A percentile compares a stretch with the other conserved stretches of the same genome.
phyloP scores from a whole-genome alignment of 2,797 vertebrate species.

The Erethizon dorsatum region DNA sequence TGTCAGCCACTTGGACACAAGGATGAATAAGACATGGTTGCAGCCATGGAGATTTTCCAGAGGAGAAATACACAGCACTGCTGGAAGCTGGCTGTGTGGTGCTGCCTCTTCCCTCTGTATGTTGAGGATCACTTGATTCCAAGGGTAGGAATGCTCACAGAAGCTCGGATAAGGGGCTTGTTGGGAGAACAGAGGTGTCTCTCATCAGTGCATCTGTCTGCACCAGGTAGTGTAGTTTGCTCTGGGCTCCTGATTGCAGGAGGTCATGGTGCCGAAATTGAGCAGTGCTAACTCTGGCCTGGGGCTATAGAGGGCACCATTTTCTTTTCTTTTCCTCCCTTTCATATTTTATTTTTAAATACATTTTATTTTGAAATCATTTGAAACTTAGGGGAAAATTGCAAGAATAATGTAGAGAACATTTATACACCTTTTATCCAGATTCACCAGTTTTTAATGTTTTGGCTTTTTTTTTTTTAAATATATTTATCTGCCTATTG shows the following conservation, averaged over 20 bases:
- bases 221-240: not conserved
- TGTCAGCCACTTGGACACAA: not conserved
- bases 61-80: not conserved
- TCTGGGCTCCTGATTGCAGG: not conserved
- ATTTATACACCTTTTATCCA: not conserved
- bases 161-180: not conserved
- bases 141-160: conserved; percentile 15
- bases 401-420: conserved; percentile 53
- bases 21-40: not conserved
- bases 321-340: not conserved
- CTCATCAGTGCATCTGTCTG: not conserved
- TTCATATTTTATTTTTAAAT: conserved; percentile 22
- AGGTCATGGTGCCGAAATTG: not conserved
- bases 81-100: not conserved
- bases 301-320: not conserved
- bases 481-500: not conserved
- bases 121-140: not conserved
- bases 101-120: not conserved
- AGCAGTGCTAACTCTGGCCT: not conserved
- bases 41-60: not conserved
- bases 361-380: conserved; percentile 52
- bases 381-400: conserved; percentile 56
- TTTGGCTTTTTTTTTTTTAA: not conserved
- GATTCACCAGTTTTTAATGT: not conserved
- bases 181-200: not conserved